phyloP scores from a whole-genome alignment of 1,140 invertebrate genomes.

The Aethina tumida region DNA sequence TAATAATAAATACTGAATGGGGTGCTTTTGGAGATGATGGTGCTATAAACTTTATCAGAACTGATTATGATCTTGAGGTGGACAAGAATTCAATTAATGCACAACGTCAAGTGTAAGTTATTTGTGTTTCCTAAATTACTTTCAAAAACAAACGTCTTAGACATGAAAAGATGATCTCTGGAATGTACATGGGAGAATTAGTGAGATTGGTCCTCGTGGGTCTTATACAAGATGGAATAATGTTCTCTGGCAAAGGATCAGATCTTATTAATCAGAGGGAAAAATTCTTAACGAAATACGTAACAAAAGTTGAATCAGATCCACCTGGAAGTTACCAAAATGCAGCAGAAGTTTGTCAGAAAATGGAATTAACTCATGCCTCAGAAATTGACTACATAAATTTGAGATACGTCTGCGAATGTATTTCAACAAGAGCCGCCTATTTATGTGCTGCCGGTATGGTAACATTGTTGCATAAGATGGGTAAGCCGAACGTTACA shows the following conservation, averaged over 20 bases:
- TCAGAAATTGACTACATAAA: conserved; percentile 46
- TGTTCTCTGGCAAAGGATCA: conserved; percentile 65
- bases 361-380: conserved; percentile 68
- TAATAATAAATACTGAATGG: conserved; percentile 95
- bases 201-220: conserved; percentile 66
- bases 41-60: conserved; percentile 74
- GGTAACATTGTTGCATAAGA: conserved; percentile 72
- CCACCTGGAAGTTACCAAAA: conserved; percentile 68
- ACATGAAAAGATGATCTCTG: conserved; percentile 87
- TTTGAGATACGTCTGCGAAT: conserved; percentile 72
- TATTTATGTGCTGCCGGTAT: conserved; percentile 85
- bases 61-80: conserved; percentile 79
- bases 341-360: conserved; percentile 77
- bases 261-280: conserved; percentile 61
- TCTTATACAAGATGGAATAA: conserved; percentile 60
- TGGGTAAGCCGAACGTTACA: conserved; percentile 78
- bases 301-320: conserved; percentile 94
- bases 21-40: conserved; percentile 93
- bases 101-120: conserved; percentile 67
- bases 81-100: conserved; percentile 71
- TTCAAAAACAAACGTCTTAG: too few relatives aligned
- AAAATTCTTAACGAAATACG: conserved; percentile 91
- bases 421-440: conserved; percentile 85
- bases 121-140: too few relatives aligned
- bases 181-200: conserved; percentile 87